A percentile compares a stretch with the other conserved stretches of the same genome.
Conservation (phyloP, 2,113 vertebrate species). For the Procavia capensis region DNA sequence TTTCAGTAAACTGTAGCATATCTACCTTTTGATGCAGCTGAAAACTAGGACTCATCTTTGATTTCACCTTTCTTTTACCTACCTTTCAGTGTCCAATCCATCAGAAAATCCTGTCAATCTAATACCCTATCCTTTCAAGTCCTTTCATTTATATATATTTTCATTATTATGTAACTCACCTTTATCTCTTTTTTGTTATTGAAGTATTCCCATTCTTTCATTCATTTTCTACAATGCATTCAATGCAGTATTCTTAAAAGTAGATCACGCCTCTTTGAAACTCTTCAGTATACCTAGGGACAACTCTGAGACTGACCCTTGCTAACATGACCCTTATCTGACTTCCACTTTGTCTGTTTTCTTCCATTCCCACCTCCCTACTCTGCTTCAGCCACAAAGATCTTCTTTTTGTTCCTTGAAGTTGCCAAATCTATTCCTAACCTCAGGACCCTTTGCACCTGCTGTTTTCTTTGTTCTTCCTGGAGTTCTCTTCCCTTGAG, state of each 20-base stretch:
- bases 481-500: neutral
- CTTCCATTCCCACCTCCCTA: neutral
- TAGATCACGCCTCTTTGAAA: neutral
- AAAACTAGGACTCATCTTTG: neutral
- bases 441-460: neutral
- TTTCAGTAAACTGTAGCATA: neutral
- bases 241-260: neutral
- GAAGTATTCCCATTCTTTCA: neutral
- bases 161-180: neutral
- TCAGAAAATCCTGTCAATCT: neutral
- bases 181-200: neutral
- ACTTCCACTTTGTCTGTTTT: neutral
- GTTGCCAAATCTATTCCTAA: neutral
- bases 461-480: neutral
- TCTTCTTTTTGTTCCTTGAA: neutral
- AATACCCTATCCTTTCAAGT: neutral
- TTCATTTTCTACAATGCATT: neutral
- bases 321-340: neutral
- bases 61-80: neutral
- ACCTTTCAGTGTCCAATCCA: neutral
- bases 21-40: neutral
- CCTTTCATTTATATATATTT: neutral
- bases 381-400: neutral
- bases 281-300: neutral
- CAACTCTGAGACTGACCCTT: neutral